A percentile compares a stretch with the other conserved stretches of the same genome.
Evolutionary conservation across 2,888 invertebrate species (phyloP).

Genomic region (Labia minor): DNA sequence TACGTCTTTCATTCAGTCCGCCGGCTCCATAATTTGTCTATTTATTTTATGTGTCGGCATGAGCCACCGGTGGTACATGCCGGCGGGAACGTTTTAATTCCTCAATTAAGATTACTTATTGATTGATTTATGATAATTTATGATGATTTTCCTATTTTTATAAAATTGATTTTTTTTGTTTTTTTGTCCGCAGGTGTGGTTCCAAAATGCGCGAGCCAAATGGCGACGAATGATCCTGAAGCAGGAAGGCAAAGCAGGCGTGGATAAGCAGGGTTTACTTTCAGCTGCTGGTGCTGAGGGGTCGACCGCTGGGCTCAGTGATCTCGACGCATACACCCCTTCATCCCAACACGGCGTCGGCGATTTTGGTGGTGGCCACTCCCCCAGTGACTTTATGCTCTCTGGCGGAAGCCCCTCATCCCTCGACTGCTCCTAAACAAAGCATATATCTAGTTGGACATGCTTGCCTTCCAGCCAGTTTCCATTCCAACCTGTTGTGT

Average conservation of each 20-base stretch:
- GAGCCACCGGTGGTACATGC: too few relatives aligned
- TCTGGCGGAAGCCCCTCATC: constrained; percentile 59
- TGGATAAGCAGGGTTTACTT: not conserved
- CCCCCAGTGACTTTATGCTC: constrained; percentile 43
- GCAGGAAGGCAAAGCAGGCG: constrained; percentile 57
- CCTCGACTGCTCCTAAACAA: constrained; percentile 48
- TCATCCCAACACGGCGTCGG: constrained; percentile 28
- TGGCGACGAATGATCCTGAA: constrained; percentile 80
- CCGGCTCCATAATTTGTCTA: too few relatives aligned
- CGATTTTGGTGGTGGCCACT: constrained; percentile 26
- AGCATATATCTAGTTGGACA: not conserved
- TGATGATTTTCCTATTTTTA: too few relatives aligned
- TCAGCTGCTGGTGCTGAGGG: constrained; percentile 39
- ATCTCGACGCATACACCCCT: constrained; percentile 40
- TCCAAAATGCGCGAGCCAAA: constrained; percentile 89
- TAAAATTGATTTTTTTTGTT: constrained; percentile 27
- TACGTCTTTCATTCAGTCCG: too few relatives aligned
- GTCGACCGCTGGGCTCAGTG: constrained; percentile 36
- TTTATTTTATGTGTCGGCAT: too few relatives aligned
- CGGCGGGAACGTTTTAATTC: too few relatives aligned
- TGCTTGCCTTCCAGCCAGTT: not conserved
- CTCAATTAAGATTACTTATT: too few relatives aligned
- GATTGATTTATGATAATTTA: too few relatives aligned
- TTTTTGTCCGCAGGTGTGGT: constrained; percentile 74
- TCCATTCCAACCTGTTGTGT: constrained; percentile 1